Conservation (phyloP, 2,888 invertebrate species). For the Aphodius sticticus region DNA sequence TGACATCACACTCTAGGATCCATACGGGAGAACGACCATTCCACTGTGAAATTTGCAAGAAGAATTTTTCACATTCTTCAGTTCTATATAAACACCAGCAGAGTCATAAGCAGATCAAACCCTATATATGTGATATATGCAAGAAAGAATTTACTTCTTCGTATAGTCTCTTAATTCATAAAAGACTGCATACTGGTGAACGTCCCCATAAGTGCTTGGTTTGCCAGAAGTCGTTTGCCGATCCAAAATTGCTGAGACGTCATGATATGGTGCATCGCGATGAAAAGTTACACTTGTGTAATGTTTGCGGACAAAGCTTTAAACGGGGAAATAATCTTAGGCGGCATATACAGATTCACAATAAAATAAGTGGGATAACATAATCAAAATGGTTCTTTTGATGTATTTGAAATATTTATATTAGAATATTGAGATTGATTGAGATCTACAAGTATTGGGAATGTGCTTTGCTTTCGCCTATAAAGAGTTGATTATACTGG, state of each 20-base stretch:
- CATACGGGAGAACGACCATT: slow-evolving; percentile 52
- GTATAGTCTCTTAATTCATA: slow-evolving; percentile 51
- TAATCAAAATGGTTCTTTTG: not conserved
- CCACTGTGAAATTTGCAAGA: slow-evolving; percentile 49
- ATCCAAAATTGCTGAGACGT: slow-evolving; percentile 51
- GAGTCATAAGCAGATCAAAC: slow-evolving; percentile 46
- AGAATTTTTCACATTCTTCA: slow-evolving; percentile 49
- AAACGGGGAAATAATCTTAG: slow-evolving; percentile 49
- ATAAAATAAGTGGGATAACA: slow-evolving; percentile 30
- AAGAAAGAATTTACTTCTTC: slow-evolving; percentile 47
- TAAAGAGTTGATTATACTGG: no score
- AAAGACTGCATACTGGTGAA: slow-evolving; percentile 48
- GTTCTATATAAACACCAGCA: slow-evolving; percentile 47
- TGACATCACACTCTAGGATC: slow-evolving; percentile 49
- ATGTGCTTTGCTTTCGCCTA: no score
- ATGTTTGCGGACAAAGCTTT: slow-evolving; percentile 49
- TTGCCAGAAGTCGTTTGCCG: slow-evolving; percentile 50
- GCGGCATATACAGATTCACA: slow-evolving; percentile 48
- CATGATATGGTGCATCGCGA: slow-evolving; percentile 48
- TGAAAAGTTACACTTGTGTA: slow-evolving; percentile 48
- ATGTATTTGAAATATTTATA: not conserved
- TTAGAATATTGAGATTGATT: not conserved
- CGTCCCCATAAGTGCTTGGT: slow-evolving; percentile 48
- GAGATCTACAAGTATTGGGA: no score
- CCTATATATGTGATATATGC: slow-evolving; percentile 49